These are phyloP conservation scores for Clavelina lepadiformis DNA, from an alignment of 23 tunicate genomes.

Conservation along the genomic window DNA sequence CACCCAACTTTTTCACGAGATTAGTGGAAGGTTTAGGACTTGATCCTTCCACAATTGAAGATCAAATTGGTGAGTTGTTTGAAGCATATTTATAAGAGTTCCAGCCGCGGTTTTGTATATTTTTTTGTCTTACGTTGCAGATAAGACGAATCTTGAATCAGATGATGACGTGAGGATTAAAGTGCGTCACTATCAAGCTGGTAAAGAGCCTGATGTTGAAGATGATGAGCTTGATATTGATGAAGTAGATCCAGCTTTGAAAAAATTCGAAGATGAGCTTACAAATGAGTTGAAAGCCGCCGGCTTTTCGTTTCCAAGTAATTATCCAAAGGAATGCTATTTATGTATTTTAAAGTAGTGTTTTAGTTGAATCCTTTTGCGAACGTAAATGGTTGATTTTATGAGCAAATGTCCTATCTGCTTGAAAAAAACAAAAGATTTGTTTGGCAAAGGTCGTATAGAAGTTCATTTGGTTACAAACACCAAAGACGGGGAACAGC, in stretches of 20 bases:
- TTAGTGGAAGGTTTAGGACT: no score
- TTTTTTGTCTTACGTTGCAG: neutral
- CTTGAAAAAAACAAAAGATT: neutral
- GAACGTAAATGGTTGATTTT: no score
- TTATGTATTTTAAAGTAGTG: neutral
- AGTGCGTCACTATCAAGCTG: slow-evolving; percentile 6
- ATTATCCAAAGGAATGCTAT: neutral
- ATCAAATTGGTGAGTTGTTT: neutral
- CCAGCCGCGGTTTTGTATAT: neutral
- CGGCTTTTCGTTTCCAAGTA: slow-evolving; percentile 14
- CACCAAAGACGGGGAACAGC: neutral
- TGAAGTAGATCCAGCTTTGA: slow-evolving; percentile 42
- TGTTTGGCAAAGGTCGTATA: neutral
- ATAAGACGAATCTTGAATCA: neutral
- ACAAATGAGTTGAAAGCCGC: slow-evolving; percentile 46
- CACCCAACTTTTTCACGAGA: no score
- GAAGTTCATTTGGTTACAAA: slow-evolving; percentile 52
- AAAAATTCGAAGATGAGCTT: slow-evolving; percentile 61
- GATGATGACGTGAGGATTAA: neutral
- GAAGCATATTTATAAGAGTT: neutral
- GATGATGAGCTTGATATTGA: slow-evolving; percentile 19
- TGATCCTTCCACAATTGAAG: neutral
- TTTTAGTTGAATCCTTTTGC: neutral
- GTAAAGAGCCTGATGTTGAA: neutral
- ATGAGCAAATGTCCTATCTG: no score